phyloP scores from a whole-genome alignment of 2,888 invertebrate genomes.

The Hyalella azteca region DNA sequence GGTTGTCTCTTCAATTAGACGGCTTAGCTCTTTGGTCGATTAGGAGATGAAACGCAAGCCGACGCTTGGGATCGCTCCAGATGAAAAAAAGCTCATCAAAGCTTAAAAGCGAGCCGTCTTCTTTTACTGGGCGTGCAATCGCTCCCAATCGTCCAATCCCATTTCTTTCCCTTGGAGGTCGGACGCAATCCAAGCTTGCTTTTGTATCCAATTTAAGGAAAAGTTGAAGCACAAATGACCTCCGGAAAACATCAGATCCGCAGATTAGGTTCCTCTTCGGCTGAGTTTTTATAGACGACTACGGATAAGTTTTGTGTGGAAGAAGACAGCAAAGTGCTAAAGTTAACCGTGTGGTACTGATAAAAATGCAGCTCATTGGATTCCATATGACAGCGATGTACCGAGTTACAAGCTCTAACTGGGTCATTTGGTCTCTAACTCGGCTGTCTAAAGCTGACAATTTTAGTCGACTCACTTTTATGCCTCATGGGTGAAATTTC shows the following conservation, averaged over 20 bases:
- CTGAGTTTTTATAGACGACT: constrained; percentile 8
- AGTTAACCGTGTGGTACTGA: background rate
- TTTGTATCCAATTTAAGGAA: constrained; percentile 36
- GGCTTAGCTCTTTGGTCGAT: too few species aligned
- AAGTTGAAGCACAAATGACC: constrained; percentile 31
- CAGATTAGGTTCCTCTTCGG: constrained; percentile 18
- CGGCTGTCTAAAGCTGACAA: background rate
- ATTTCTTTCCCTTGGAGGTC: background rate
- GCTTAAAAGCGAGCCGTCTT: constrained; percentile 14
- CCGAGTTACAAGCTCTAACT: background rate
- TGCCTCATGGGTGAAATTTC: background rate
- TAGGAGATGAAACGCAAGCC: too few species aligned
- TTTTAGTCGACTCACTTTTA: background rate
- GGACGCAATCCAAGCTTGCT: constrained; percentile 26
- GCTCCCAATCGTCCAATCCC: constrained; percentile 9
- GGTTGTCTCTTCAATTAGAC: too few species aligned
- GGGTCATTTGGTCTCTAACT: background rate
- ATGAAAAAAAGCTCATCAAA: too few species aligned
- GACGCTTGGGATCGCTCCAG: too few species aligned
- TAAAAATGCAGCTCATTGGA: constrained; percentile 4
- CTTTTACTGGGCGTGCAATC: background rate
- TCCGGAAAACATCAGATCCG: constrained; percentile 35
- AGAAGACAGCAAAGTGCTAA: background rate
- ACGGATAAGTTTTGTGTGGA: constrained; percentile 11
- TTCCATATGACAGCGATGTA: constrained; percentile 10